These are phyloP conservation scores for Neodiprion fabricii DNA, from an alignment of 1,140 invertebrate genomes.

Conservation along the genomic window DNA sequence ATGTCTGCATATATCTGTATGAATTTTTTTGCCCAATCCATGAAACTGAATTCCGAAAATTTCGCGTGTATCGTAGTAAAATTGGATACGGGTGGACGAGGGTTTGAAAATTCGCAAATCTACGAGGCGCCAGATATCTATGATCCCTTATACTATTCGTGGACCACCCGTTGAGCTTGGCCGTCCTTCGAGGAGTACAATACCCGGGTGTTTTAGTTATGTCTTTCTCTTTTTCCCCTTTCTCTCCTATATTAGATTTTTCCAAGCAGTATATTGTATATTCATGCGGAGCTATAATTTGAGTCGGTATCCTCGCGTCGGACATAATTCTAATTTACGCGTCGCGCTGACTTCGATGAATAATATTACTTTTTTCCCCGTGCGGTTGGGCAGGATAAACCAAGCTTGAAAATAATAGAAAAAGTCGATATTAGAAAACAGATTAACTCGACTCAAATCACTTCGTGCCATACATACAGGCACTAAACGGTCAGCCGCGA, in stretches of 20 bases:
- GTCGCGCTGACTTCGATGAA: no score
- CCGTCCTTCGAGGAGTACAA: background rate
- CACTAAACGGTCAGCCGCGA: background rate
- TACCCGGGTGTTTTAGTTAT: background rate
- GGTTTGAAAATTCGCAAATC: background rate
- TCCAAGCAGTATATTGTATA: background rate
- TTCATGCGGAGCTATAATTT: background rate
- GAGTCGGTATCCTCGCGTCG: no score
- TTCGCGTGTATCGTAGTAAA: background rate
- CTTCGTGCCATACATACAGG: background rate
- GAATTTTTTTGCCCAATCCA: no score
- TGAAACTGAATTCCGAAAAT: no score
- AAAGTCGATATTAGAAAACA: no score
- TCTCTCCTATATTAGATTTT: background rate
- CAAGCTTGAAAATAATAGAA: no score
- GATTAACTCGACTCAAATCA: background rate
- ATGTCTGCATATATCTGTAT: no score
- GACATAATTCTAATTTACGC: no score
- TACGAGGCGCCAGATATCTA: background rate
- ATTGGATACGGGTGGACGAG: background rate
- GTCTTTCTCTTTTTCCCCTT: background rate
- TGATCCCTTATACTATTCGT: background rate
- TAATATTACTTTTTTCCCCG: no score
- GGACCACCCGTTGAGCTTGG: background rate
- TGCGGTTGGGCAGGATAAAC: no score